phyloP scores from a whole-genome alignment of 2,888 invertebrate genomes.

The Tiliacea citrago region DNA sequence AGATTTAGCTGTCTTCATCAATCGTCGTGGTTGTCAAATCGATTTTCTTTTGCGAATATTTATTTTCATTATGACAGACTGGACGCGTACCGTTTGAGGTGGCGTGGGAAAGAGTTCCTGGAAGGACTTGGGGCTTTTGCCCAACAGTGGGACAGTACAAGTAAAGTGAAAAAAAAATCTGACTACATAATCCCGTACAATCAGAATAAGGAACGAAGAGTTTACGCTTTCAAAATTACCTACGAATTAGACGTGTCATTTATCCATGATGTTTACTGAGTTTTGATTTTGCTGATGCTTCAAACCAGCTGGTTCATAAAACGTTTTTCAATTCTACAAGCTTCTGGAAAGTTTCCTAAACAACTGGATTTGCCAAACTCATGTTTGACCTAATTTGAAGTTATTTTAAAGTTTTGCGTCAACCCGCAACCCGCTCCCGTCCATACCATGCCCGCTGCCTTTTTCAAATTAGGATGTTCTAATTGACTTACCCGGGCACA shows the following conservation, averaged over 20 bases:
- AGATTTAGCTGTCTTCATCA: neutral
- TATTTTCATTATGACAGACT: no score
- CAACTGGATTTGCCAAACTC: neutral
- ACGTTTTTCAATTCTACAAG: neutral
- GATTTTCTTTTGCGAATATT: neutral
- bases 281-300: neutral
- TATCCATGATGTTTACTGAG: no score
- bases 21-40: neutral
- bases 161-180: neutral
- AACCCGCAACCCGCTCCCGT: constrained; percentile 5
- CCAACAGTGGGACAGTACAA: neutral
- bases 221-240: neutral
- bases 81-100: neutral
- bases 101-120: neutral
- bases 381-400: neutral
- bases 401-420: neutral
- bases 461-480: constrained; percentile 50
- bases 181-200: neutral
- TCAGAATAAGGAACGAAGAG: neutral
- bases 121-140: neutral
- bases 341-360: neutral
- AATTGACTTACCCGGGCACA: constrained; percentile 59
- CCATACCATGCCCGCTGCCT: neutral
- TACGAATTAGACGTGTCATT: no score
- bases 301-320: neutral